A percentile compares a stretch with the other conserved stretches of the same genome.
These are phyloP conservation scores for Catharus minimus DNA, from an alignment of 2,113 vertebrate genomes.

Conservation along the genomic window DNA sequence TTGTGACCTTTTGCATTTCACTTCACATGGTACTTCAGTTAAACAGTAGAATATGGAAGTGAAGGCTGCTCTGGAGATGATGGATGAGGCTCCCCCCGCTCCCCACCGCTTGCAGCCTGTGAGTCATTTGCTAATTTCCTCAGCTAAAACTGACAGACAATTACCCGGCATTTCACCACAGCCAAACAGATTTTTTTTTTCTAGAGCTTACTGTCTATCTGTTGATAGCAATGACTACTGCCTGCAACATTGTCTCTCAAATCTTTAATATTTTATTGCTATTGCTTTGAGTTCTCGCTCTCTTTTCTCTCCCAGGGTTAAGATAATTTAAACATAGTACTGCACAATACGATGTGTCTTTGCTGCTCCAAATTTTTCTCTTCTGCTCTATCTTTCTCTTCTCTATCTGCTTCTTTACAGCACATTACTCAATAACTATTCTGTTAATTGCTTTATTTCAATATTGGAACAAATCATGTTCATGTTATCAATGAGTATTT, in stretches of 20 bases:
- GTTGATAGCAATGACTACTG: background rate
- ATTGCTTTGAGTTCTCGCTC: background rate
- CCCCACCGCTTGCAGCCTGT: background rate
- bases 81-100: background rate
- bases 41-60: background rate
- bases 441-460: background rate
- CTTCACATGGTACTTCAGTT: background rate
- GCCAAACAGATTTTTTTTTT: background rate
- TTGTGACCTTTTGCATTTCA: conserved; percentile 14
- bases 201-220: background rate
- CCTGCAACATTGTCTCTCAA: background rate
- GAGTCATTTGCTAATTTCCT: conserved; percentile 45
- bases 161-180: background rate
- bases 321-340: background rate
- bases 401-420: background rate
- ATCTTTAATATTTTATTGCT: conserved; percentile 8
- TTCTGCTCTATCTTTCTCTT: too few species aligned
- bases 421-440: background rate
- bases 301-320: background rate
- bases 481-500: background rate
- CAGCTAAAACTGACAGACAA: conserved; percentile 38
- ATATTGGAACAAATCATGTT: background rate
- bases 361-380: background rate
- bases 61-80: conserved; percentile 11
- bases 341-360: background rate